Conservation (phyloP, 1,140 invertebrate genomes). For the Alviniconcha marisindica region DNA sequence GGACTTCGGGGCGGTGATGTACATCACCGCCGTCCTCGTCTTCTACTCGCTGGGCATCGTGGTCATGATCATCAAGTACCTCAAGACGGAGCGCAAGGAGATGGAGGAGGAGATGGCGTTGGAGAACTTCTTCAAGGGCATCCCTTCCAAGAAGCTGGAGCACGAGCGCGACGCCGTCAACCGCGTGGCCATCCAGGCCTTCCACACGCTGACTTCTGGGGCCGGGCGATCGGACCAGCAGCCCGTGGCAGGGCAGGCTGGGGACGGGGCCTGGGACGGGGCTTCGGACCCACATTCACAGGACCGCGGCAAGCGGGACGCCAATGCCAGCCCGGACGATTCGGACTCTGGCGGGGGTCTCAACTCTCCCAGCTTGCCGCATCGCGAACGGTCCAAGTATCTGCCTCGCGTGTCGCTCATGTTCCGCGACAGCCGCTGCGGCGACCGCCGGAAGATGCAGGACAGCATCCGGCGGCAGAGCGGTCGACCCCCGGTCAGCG, state of each 20-base stretch:
- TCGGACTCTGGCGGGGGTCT: constrained; percentile 8
- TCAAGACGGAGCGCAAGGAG: constrained; percentile 61
- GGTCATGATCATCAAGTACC: constrained; percentile 70
- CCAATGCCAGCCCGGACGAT: background rate
- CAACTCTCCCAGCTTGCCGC: background rate
- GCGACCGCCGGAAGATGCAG: background rate
- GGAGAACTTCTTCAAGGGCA: constrained; percentile 66
- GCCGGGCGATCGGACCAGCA: constrained; percentile 11
- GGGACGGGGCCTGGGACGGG: background rate
- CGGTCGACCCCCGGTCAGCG: background rate
- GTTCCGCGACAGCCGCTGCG: constrained; percentile 11
- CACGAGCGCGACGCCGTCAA: constrained; percentile 56
- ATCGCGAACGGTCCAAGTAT: constrained; percentile 26
- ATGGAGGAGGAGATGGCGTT: constrained; percentile 67
- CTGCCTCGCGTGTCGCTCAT: constrained; percentile 32
- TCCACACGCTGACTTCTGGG: constrained; percentile 62
- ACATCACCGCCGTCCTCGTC: constrained; percentile 69
- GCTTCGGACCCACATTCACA: background rate
- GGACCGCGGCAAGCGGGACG: background rate
- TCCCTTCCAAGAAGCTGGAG: constrained; percentile 60
- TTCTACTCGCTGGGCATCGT: constrained; percentile 70
- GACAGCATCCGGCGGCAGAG: background rate
- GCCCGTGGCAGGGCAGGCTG: background rate
- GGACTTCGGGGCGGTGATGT: constrained; percentile 64
- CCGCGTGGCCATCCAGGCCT: constrained; percentile 63